Conservation (phyloP, 2,888 invertebrate genomes). For the Tuta absoluta region DNA sequence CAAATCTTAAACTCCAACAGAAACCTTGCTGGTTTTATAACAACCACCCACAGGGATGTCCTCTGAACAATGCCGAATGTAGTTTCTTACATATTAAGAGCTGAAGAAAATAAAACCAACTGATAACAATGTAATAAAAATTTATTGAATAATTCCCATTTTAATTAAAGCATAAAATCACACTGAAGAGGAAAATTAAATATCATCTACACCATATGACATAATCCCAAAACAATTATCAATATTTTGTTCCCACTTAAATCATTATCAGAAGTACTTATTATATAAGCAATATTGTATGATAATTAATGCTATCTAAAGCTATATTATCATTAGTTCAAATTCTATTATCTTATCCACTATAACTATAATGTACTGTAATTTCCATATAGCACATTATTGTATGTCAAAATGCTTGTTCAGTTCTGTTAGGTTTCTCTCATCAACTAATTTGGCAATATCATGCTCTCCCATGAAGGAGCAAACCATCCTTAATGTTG, state of each 20-base stretch:
- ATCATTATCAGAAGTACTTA: background rate
- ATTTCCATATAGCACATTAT: constrained; percentile 29
- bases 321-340: background rate
- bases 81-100: constrained; percentile 84
- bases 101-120: constrained; percentile 13
- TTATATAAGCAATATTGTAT: constrained; percentile 2
- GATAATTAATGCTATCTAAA: constrained; percentile 5
- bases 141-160: background rate
- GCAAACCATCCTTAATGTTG: constrained; percentile 92
- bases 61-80: constrained; percentile 83
- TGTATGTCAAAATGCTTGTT: constrained; percentile 79
- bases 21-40: constrained; percentile 91
- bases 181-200: background rate
- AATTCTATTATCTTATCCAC: constrained; percentile 17
- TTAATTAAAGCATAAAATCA: background rate
- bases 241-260: background rate
- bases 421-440: constrained; percentile 81
- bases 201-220: background rate
- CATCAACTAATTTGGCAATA: constrained; percentile 82
- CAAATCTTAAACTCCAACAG: constrained; percentile 66
- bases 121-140: constrained; percentile 8
- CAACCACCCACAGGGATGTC: constrained; percentile 94
- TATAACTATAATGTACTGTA: background rate
- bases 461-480: constrained; percentile 89
- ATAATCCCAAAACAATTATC: background rate